Evolutionary conservation across 2,113 vertebrate genomes (phyloP), one percentile per base, ranked within the genome.

Genomic region (Lanius collurio): DNA sequence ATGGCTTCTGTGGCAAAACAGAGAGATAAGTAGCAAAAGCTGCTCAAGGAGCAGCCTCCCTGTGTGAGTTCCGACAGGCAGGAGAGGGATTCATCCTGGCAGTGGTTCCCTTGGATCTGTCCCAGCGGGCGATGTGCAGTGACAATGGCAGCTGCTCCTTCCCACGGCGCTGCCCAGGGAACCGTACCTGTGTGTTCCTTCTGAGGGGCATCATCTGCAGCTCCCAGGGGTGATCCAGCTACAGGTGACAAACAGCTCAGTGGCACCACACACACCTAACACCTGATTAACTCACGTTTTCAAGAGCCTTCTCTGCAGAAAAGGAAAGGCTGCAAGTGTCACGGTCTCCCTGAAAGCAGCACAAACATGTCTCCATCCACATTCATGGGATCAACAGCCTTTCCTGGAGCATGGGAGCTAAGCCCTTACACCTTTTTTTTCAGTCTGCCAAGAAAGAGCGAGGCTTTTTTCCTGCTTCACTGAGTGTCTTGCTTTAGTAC

Each of bases 141-240:
- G 86, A 74, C 94, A 91, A 21, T 53, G 92, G 81, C 87, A 94
- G 77, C 70, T 95, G 81, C 87, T 88, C 68, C 85, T 75, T 92
- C 64, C 57, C 55, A 4, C 6, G 11, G 50, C 0, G 0, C 44
- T 57, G 53, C 10, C 1, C 65, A 81, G 67, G 53, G 89, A 83
- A 15, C 0, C 0, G 37, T 53, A 22, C 53, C 80, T 71, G 62
- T 4, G 10, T 24, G 44, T 3, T 57, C 44, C 42, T 50, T 23
- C 37, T 10, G 7, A n/a, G 59, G 27, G 15, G 22, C 52, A 13
- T 23, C 37, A 3, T 33, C 44, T 27, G 37, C 39, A 33, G 31
- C 52, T 37, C 76, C 42, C 42, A 15, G 59, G 57, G 33, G 7
- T 11, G 31, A 59, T 16, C 37, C 27, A 27, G 0, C 59, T 31